phyloP scores from a whole-genome alignment of 2,113 vertebrate species.

The Rallus limicola region DNA sequence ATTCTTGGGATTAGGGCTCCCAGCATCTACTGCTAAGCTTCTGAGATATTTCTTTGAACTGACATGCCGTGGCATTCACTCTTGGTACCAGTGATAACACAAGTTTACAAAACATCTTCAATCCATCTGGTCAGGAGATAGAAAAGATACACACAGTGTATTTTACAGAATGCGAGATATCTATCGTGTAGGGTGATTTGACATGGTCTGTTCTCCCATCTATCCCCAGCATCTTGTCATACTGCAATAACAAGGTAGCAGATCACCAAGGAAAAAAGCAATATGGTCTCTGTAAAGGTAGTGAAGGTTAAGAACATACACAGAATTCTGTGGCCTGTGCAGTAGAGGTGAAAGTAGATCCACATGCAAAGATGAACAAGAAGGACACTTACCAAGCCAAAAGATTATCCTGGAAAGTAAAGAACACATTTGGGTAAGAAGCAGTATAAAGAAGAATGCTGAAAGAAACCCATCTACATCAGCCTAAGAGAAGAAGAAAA shows the following conservation, averaged over 20 bases:
- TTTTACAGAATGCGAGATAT: background rate
- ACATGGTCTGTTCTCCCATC: background rate
- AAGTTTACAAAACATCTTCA: background rate
- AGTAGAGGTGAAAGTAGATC: background rate
- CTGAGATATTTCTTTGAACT: background rate
- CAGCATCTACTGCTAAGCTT: background rate
- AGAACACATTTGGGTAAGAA: background rate
- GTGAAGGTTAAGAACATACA: background rate
- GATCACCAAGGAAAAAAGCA: background rate
- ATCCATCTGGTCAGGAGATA: background rate
- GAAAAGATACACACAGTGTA: background rate
- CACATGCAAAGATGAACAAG: background rate
- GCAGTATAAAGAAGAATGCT: background rate
- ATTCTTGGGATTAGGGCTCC: slow-evolving; percentile 3
- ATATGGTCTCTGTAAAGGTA: background rate
- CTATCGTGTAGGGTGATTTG: background rate
- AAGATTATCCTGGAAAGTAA: background rate
- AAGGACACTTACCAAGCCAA: background rate
- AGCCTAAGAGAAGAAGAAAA: background rate
- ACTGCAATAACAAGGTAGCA: background rate
- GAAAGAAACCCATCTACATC: background rate
- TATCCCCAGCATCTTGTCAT: background rate
- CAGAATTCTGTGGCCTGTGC: background rate
- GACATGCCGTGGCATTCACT: background rate
- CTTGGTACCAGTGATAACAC: background rate